Evolutionary conservation across 2,113 vertebrate species (phyloP).

Genomic region (Gymnorhina tibicen): DNA sequence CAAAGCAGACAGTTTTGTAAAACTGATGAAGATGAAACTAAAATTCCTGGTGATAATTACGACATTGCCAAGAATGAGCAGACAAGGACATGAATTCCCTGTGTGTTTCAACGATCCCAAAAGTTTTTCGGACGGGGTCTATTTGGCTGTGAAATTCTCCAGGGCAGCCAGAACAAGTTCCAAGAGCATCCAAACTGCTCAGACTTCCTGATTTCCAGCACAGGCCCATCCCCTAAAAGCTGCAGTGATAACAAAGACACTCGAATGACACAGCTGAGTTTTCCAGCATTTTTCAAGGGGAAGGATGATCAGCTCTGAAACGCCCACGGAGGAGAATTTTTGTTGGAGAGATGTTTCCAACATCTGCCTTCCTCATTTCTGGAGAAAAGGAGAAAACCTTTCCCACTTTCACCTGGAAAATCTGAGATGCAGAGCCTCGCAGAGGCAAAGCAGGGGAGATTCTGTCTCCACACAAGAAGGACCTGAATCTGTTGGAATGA

Average conservation of each 20-base stretch:
- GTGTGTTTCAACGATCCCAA: not conserved
- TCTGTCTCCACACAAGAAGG: not conserved
- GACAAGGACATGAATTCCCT: not conserved
- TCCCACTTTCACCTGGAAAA: not conserved
- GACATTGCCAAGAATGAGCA: not conserved
- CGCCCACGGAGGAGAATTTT: not conserved
- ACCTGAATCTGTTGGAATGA: not conserved
- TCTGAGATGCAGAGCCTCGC: not conserved
- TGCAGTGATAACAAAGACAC: not conserved
- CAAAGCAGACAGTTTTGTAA: not conserved
- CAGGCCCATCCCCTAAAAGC: not conserved
- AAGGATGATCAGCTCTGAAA: not conserved
- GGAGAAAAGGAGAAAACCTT: not conserved
- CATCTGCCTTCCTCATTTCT: not conserved
- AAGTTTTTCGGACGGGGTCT: not conserved
- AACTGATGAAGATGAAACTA: not conserved
- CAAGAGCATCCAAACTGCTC: not conserved
- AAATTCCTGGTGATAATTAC: not conserved
- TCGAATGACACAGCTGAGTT: not conserved
- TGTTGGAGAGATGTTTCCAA: not conserved
- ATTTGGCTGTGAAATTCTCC: not conserved
- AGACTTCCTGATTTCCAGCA: not conserved
- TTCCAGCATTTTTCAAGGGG: not conserved
- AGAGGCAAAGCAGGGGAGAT: not conserved
- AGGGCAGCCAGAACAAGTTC: not conserved